Conservation (phyloP, 2,113 vertebrate genomes). For the Carassius carassius region DNA sequence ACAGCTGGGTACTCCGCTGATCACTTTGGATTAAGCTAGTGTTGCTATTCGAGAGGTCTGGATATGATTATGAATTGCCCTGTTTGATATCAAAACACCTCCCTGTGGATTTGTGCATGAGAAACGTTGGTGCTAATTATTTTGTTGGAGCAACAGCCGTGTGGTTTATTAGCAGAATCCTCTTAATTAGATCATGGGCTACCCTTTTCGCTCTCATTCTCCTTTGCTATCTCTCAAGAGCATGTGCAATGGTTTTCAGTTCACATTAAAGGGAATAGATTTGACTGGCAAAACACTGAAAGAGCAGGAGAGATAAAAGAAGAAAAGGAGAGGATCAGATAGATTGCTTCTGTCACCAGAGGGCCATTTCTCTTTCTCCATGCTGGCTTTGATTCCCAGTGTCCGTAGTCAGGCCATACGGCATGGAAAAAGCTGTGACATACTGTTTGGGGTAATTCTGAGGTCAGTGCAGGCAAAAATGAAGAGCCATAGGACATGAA, state of each 20-base stretch:
- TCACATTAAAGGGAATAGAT: constrained; percentile 14
- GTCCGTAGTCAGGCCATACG: constrained; percentile 29
- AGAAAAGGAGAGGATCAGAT: constrained; percentile 37
- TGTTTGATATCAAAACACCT: constrained; percentile 55
- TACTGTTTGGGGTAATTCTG: constrained; percentile 50
- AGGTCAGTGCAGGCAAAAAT: constrained; percentile 45
- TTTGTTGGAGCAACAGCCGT: constrained; percentile 42
- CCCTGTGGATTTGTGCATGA: constrained; percentile 37
- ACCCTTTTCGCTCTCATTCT: constrained; percentile 11
- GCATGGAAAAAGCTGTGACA: constrained; percentile 26
- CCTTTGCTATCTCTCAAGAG: constrained; percentile 30
- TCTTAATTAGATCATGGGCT: constrained; percentile 45
- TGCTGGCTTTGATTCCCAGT: constrained; percentile 34
- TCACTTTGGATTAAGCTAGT: constrained; percentile 35
- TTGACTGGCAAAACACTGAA: background rate
- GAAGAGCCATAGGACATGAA: constrained; percentile 40
- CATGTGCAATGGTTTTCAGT: constrained; percentile 33
- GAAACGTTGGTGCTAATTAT: constrained; percentile 46
- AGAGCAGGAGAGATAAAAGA: constrained; percentile 13
- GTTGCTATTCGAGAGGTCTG: constrained; percentile 38
- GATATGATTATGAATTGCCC: constrained; percentile 51
- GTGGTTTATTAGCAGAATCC: constrained; percentile 24
- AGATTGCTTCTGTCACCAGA: constrained; percentile 39
- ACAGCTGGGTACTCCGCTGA: constrained; percentile 48
- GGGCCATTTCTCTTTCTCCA: background rate